Evolutionary conservation across 2,888 invertebrate genomes (phyloP), one percentile per base, ranked within the genome.

Genomic region (Drosophila stalkeri): DNA sequence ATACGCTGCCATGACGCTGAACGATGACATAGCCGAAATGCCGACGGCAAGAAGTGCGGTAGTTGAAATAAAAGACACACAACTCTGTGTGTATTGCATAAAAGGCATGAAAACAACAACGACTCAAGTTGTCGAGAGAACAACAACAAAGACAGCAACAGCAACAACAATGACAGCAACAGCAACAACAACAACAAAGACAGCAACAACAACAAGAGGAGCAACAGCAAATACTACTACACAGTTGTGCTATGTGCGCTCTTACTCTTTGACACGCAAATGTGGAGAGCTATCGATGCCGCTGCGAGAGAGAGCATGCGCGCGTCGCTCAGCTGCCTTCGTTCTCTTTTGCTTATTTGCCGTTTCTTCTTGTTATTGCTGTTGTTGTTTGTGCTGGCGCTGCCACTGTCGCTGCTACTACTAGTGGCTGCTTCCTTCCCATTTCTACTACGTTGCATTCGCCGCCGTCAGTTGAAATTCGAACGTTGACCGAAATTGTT

Each of bases 401-500:
- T 67, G 80, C 66, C 77, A 11, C 14, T 67, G 41, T 39, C 46
- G 44, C n/a, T 61, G 60, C 27, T 75, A 61, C 16, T 57, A 47
- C 60, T 64, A 46, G 51, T 69, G 75, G 75, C 64, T 77, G 86
- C 72, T 80, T 82, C 80, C 86, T 81, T 83, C 82, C 69, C 77
- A 80, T 80, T 80, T 80, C 75, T 85, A 83, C 80, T 77, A 81
- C 76, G 69, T 76, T 84, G 86, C 86, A 84, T 74, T 83, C 78
- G 72, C 64, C 67, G 70, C 63, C 39, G 47, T 86, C 90, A 91
- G 91, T 91, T 86, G 89, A 82, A 78, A 77, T 81, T 74, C 82
- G 82, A 79, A 86, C 91, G 90, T 90, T 88, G 90, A 89, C 85
- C 85, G 90, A 83, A 88, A 81, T 83, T 82, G 90, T 86, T 84